A percentile compares a stretch with the other conserved stretches of the same genome.
These are phyloP conservation scores for Cerastoderma edule DNA, from an alignment of 2,888 invertebrate genomes.

Conservation along the genomic window DNA sequence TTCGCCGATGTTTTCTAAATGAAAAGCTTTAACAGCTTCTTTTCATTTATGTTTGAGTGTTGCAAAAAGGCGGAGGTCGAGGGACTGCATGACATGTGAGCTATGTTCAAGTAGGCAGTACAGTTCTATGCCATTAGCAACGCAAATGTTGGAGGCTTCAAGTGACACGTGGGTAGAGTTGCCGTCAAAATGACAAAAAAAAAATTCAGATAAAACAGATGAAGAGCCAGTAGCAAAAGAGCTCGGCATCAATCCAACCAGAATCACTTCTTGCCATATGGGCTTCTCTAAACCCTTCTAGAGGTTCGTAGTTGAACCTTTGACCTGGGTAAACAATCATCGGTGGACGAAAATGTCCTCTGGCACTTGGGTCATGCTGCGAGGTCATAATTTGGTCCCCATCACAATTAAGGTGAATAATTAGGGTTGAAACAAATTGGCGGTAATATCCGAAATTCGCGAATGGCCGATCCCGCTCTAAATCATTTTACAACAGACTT, in stretches of 20 bases:
- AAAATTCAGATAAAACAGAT: constrained; percentile 33
- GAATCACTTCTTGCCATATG: constrained; percentile 25
- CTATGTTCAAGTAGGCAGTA: constrained; percentile 54
- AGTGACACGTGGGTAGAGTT: constrained; percentile 48
- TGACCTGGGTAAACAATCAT: constrained; percentile 44
- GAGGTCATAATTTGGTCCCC: too few species aligned
- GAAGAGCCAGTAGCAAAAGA: constrained; percentile 32
- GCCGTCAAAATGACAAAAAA: too few species aligned
- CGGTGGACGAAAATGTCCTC: constrained; percentile 30
- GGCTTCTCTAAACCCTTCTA: constrained; percentile 42
- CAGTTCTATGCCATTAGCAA: constrained; percentile 37
- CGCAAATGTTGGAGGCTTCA: constrained; percentile 39
- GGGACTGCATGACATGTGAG: constrained; percentile 52
- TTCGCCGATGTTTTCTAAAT: constrained; percentile 32
- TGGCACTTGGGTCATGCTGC: too few species aligned
- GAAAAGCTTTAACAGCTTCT: constrained; percentile 38
- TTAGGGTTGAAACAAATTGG: too few species aligned
- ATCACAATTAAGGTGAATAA: too few species aligned
- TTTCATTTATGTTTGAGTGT: constrained; percentile 49
- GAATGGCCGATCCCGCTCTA: too few species aligned
- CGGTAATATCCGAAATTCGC: too few species aligned
- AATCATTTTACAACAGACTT: too few species aligned
- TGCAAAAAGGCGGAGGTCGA: constrained; percentile 51
- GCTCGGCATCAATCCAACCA: constrained; percentile 45
- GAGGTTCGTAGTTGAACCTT: constrained; percentile 35